A percentile compares a stretch with the other conserved stretches of the same genome.
These are phyloP conservation scores for Drosophila mimetica DNA, from an alignment of 2,888 invertebrate genomes.

Conservation along the genomic window DNA sequence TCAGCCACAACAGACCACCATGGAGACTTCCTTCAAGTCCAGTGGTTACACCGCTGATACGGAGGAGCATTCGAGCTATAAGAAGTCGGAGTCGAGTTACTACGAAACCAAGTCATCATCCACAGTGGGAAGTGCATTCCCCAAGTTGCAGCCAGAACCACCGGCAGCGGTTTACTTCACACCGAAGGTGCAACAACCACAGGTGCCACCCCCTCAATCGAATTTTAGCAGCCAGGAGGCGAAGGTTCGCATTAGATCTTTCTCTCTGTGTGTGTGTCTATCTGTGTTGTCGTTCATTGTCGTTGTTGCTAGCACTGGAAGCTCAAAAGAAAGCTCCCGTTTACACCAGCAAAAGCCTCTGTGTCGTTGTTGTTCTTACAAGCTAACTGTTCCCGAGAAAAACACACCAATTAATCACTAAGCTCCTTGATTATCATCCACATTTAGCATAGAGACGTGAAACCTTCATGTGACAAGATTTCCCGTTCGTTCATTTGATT, in stretches of 20 bases:
- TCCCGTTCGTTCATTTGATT: constrained; percentile 13
- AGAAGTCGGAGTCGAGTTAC: constrained; percentile 81
- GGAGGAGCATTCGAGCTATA: constrained; percentile 86
- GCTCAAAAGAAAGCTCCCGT: constrained; percentile 11
- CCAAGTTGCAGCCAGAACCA: constrained; percentile 62
- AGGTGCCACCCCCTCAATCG: constrained; percentile 20
- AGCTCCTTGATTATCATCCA: constrained; percentile 10
- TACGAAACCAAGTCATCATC: constrained; percentile 74
- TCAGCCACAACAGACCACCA: constrained; percentile 75
- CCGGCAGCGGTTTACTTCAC: constrained; percentile 68
- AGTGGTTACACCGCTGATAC: constrained; percentile 90
- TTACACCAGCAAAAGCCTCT: constrained; percentile 29
- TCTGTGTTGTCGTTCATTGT: constrained; percentile 48
- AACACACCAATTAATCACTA: constrained; percentile 13
- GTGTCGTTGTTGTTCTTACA: constrained; percentile 6
- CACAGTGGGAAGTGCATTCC: constrained; percentile 20
- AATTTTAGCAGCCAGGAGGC: constrained; percentile 74
- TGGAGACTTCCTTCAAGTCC: constrained; percentile 74
- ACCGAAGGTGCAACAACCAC: constrained; percentile 40
- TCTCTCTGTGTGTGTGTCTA: constrained; percentile 27
- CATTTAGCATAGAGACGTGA: constrained; percentile 7
- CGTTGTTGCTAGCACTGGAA: constrained; percentile 65
- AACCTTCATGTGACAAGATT: background rate
- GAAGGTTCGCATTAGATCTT: constrained; percentile 81
- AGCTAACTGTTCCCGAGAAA: constrained; percentile 3